phyloP scores from a whole-genome alignment of 2,797 vertebrate species.

The Coracias cyanogaster region DNA sequence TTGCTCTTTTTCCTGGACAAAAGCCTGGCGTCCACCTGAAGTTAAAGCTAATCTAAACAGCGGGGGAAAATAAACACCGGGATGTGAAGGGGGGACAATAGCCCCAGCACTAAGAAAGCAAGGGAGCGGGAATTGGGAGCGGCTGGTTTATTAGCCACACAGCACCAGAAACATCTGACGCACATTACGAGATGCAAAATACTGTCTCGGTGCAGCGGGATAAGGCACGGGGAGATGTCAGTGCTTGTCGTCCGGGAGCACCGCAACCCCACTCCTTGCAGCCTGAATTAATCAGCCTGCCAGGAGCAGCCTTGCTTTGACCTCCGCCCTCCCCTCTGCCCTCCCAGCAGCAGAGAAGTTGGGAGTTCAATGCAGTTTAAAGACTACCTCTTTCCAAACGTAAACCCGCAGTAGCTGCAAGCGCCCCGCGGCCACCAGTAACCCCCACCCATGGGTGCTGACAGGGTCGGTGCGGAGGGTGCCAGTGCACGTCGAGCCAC shows the following conservation, averaged over 20 bases:
- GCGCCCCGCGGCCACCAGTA: neutral
- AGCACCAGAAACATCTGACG: neutral
- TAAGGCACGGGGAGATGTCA: neutral
- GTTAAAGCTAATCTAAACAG: slow-evolving; percentile 24
- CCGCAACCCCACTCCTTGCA: neutral
- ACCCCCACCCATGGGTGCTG: neutral
- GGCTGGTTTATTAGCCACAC: slow-evolving; percentile 28
- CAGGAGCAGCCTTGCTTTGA: slow-evolving; percentile 32
- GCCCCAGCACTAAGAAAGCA: neutral
- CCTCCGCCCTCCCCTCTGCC: neutral
- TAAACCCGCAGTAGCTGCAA: neutral
- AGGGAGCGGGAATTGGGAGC: neutral
- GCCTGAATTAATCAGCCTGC: slow-evolving; percentile 33
- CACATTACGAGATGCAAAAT: neutral
- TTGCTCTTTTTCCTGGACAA: neutral
- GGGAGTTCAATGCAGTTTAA: neutral
- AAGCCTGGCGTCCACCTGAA: slow-evolving; percentile 14
- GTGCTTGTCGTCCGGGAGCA: neutral
- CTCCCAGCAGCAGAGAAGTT: neutral
- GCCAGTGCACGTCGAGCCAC: neutral
- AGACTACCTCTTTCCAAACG: neutral
- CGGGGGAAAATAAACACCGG: neutral
- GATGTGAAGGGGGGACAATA: slow-evolving; percentile 14
- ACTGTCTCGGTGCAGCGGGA: neutral
- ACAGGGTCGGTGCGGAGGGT: neutral